These are phyloP conservation scores for Papilio dardanus DNA, from an alignment of 1,140 invertebrate species.

Conservation along the genomic window DNA sequence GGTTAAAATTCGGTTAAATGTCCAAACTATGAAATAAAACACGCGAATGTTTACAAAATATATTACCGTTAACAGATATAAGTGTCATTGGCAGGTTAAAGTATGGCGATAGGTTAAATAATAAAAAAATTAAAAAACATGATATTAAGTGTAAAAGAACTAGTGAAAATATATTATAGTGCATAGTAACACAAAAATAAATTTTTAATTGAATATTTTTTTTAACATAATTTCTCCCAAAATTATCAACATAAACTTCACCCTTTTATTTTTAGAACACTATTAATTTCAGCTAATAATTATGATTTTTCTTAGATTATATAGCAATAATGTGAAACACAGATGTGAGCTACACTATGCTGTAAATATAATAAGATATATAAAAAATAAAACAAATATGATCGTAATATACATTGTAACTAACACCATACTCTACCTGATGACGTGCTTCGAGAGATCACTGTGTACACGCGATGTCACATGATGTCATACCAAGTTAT, in stretches of 20 bases:
- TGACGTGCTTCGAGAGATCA: conserved; percentile 9
- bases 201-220: too few species aligned
- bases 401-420: conserved; percentile 6
- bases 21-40: conserved; percentile 36
- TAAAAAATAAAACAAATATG: neutral
- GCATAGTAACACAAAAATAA: too few species aligned
- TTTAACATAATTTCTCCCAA: too few species aligned
- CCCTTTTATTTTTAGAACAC: too few species aligned
- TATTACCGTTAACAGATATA: conserved; percentile 37
- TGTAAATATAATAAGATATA: neutral
- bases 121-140: too few species aligned
- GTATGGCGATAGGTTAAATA: conserved; percentile 10
- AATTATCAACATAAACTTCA: too few species aligned
- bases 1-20: neutral
- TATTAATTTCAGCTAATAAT: too few species aligned
- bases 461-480: neutral
- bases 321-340: too few species aligned
- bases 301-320: too few species aligned
- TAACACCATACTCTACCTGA: conserved; percentile 32
- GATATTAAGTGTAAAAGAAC: too few species aligned
- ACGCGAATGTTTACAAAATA: conserved; percentile 38
- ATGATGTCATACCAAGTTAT: neutral
- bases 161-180: too few species aligned
- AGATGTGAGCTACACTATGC: neutral
- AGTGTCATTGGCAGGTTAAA: conserved; percentile 1